These are phyloP conservation scores for Chrysogorgia sp. DNA, from an alignment of 92 coral and sea anemone species.

Conservation along the genomic window DNA sequence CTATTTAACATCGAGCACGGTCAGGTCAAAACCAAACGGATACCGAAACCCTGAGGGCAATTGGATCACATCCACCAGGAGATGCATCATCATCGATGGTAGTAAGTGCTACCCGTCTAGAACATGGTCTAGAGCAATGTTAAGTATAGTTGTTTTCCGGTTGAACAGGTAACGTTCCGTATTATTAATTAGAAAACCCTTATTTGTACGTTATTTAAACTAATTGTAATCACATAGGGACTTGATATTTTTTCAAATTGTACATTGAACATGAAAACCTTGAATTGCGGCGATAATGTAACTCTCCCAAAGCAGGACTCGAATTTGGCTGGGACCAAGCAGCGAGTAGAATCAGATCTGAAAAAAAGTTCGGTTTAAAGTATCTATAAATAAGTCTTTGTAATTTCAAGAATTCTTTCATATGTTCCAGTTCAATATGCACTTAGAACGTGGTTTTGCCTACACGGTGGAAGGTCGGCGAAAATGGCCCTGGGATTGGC, in stretches of 20 bases:
- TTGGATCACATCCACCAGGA: too few species aligned
- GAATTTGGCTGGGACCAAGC: conserved; percentile 39
- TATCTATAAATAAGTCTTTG: too few species aligned
- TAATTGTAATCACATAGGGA: conserved; percentile 13
- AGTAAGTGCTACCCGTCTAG: not conserved
- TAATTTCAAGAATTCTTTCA: too few species aligned
- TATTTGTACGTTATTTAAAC: conserved; percentile 24
- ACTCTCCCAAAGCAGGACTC: conserved; percentile 23
- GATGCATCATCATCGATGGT: not conserved
- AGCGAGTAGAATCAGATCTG: not conserved
- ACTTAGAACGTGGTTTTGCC: too few species aligned
- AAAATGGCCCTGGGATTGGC: too few species aligned
- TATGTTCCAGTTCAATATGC: too few species aligned
- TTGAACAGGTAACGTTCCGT: not conserved
- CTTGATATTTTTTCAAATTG: conserved; percentile 32
- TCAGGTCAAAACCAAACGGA: too few species aligned
- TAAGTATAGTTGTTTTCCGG: not conserved
- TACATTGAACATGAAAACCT: not conserved
- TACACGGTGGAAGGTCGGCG: too few species aligned
- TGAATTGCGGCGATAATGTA: not conserved
- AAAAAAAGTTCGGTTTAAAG: too few species aligned
- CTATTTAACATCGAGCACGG: not conserved
- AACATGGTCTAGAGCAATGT: not conserved
- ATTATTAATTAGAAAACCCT: not conserved
- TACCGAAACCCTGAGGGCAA: too few species aligned